A percentile compares a stretch with the other conserved stretches of the same genome.
Evolutionary conservation across 2,888 invertebrate genomes (phyloP).

Genomic region (Ernsta delagoae): DNA sequence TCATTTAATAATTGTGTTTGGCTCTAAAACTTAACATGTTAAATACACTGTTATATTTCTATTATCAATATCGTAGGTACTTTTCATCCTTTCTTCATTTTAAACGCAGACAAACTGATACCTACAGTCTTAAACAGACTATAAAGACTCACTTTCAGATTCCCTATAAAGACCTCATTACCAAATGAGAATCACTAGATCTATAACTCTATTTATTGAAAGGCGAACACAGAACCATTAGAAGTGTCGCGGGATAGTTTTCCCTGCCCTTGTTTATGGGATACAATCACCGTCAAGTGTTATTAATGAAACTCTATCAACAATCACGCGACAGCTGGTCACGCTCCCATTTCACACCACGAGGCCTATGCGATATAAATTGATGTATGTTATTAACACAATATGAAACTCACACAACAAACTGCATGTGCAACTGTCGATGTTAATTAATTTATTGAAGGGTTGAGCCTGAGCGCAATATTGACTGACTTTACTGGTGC

Average conservation of each 20-base stretch:
- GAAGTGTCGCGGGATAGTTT: constrained; percentile 45
- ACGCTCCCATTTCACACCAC: constrained; percentile 52
- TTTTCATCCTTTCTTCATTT: no score
- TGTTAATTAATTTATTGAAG: constrained; percentile 16
- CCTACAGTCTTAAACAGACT: neutral
- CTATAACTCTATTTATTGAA: constrained; percentile 27
- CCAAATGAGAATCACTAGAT: neutral
- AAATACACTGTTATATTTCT: no score
- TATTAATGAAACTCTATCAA: constrained; percentile 65
- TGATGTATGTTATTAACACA: constrained; percentile 21
- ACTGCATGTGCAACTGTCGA: constrained; percentile 15
- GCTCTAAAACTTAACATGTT: no score
- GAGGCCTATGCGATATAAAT: constrained; percentile 27
- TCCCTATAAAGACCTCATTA: no score
- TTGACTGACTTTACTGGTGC: neutral
- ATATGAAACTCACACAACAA: constrained; percentile 11
- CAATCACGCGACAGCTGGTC: constrained; percentile 55
- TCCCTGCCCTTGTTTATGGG: constrained; percentile 47
- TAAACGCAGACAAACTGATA: no score
- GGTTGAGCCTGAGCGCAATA: neutral
- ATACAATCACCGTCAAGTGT: constrained; percentile 70
- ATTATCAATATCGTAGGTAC: no score
- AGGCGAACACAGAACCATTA: constrained; percentile 24
- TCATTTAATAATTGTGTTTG: no score
- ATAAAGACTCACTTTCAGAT: no score